Conservation (phyloP, 1,140 invertebrate species). For the Trichogramma pretiosum region DNA sequence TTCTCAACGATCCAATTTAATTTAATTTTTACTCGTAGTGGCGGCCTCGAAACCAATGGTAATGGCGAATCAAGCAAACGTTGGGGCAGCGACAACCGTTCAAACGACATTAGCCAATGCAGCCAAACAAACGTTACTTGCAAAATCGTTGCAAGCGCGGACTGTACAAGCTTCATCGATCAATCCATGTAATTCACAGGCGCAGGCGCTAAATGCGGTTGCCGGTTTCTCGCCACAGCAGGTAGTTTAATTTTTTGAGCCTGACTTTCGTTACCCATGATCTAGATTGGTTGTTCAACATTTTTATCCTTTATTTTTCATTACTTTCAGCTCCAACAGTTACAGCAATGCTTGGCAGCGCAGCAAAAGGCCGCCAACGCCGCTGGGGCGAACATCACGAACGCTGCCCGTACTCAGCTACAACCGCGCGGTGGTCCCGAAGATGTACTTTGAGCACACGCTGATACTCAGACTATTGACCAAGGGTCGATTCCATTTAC, state of each 20-base stretch:
- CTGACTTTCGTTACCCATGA: neutral
- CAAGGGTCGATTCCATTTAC: too few species aligned
- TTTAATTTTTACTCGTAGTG: conserved; percentile 23
- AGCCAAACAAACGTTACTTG: conserved; percentile 42
- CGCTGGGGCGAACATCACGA: conserved; percentile 27
- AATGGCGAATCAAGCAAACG: conserved; percentile 39
- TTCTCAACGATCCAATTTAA: conserved; percentile 2
- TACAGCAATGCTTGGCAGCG: conserved; percentile 40
- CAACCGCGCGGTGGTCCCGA: conserved; percentile 29
- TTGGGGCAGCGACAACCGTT: conserved; percentile 40
- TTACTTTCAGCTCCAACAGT: conserved; percentile 41
- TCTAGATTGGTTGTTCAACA: neutral
- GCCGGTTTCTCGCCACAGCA: conserved; percentile 41
- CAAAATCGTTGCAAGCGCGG: conserved; percentile 41
- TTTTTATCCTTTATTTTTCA: conserved; percentile 8
- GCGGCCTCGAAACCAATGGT: conserved; percentile 42
- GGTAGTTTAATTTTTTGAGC: conserved; percentile 21
- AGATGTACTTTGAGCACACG: conserved; percentile 14
- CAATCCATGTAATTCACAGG: conserved; percentile 38
- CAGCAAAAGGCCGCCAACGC: conserved; percentile 41
- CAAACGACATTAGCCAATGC: conserved; percentile 32
- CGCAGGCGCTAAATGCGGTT: conserved; percentile 34
- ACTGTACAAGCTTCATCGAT: conserved; percentile 32
- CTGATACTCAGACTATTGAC: too few species aligned
- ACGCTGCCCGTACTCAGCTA: conserved; percentile 35